These are phyloP conservation scores for Amazonetta brasiliensis DNA, from an alignment of 2,797 vertebrate genomes.

Conservation along the genomic window DNA sequence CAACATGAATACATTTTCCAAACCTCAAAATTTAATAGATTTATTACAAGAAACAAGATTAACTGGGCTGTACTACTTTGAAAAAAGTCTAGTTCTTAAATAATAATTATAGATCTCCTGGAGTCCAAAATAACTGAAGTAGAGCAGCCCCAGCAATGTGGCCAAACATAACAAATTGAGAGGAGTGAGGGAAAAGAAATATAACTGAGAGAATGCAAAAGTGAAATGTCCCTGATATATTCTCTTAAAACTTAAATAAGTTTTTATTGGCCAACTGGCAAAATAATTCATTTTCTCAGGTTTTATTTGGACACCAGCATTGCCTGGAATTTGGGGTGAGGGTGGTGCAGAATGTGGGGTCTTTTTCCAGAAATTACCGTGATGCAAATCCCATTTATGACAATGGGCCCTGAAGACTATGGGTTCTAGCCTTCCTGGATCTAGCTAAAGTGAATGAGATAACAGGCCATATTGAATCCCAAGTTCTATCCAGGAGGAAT, in stretches of 20 bases:
- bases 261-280: constrained; percentile 4
- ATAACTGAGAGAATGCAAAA: background rate
- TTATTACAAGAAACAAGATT: constrained; percentile 41
- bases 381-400: background rate
- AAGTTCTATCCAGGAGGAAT: background rate
- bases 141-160: background rate
- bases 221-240: constrained; percentile 10
- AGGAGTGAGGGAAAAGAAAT: background rate
- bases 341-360: background rate
- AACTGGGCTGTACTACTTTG: constrained; percentile 1
- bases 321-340: background rate
- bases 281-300: background rate
- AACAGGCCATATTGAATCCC: background rate
- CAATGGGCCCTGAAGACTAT: background rate
- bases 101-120: constrained; percentile 34
- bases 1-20: constrained; percentile 14
- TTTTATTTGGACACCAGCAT: constrained; percentile 3
- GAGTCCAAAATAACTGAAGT: background rate
- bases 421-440: background rate
- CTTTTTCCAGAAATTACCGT: background rate
- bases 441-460: background rate
- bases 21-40: constrained; percentile 31
- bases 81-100: constrained; percentile 13
- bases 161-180: constrained; percentile 48
- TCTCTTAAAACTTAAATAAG: background rate